phyloP scores from a whole-genome alignment of 2,797 vertebrate species.

The Mycteria americana region DNA sequence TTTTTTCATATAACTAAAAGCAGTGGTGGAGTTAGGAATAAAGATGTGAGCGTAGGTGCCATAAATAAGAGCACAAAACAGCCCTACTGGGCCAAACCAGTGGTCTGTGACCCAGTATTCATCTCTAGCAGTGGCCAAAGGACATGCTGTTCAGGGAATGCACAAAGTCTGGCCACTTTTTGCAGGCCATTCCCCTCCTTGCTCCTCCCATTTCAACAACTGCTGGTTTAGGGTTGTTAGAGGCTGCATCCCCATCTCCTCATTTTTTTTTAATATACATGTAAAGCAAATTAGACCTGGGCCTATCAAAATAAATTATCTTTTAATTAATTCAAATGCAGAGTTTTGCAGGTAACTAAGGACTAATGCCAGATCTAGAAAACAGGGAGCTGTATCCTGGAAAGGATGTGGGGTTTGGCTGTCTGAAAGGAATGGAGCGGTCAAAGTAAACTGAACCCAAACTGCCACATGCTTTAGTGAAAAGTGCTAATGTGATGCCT shows the following conservation, averaged over 20 bases:
- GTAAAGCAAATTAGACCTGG: neutral
- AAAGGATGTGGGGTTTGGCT: neutral
- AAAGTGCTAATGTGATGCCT: neutral
- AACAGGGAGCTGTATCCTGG: neutral
- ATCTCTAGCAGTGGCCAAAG: neutral
- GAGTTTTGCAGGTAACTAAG: neutral
- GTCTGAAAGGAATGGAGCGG: neutral
- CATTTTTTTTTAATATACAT: fast-evolving
- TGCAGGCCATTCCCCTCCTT: fast-evolving
- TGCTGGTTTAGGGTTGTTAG: neutral
- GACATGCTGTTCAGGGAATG: neutral
- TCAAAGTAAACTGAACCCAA: neutral
- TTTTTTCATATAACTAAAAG: neutral
- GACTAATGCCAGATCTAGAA: neutral
- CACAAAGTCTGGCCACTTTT: neutral
- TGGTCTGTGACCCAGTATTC: neutral
- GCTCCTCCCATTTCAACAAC: neutral
- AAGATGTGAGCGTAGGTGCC: neutral
- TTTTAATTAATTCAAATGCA: neutral
- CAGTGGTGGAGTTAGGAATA: neutral
- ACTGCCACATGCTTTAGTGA: neutral
- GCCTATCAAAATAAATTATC: neutral
- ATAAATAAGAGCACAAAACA: neutral
- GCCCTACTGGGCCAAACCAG: neutral
- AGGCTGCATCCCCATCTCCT: neutral